Conservation (phyloP, 2,888 invertebrate genomes). For the Mythimna lalbum region DNA sequence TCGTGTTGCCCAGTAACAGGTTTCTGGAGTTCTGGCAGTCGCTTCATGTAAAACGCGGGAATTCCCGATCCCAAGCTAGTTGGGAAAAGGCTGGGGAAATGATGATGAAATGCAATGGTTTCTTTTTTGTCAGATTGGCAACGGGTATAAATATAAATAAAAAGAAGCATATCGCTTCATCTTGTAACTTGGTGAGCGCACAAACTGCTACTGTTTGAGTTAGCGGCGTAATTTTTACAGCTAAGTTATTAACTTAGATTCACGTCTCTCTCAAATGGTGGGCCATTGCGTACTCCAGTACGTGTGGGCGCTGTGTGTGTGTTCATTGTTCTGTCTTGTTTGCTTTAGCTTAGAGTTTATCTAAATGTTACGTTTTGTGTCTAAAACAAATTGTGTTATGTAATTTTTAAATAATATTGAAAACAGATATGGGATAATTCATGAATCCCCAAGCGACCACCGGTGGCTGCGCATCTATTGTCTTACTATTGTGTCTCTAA, state of each 20-base stretch:
- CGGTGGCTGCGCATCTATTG: no score
- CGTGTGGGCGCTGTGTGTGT: conserved; percentile 24
- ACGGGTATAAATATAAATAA: no score
- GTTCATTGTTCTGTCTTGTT: conserved; percentile 29
- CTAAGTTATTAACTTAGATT: conserved; percentile 60
- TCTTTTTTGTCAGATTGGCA: no score
- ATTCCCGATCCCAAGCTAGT: no score
- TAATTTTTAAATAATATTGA: conserved; percentile 21
- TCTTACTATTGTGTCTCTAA: no score
- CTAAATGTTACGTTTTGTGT: conserved; percentile 16
- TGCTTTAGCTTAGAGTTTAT: conserved; percentile 36
- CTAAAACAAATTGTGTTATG: conserved; percentile 2
- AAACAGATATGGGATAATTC: neutral
- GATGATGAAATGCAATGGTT: no score
- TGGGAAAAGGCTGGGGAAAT: no score
- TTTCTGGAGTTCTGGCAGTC: no score
- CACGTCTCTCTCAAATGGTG: conserved; percentile 51
- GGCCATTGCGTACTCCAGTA: conserved; percentile 17
- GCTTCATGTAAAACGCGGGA: no score
- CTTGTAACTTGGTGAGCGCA: neutral
- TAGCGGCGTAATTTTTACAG: conserved; percentile 60
- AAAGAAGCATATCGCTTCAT: conserved; percentile 6
- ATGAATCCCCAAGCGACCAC: no score
- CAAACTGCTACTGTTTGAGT: conserved; percentile 61
- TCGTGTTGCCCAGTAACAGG: no score